Base-by-base conservation (phyloP, 2,888 invertebrate species). In the Heliconius hortense region DNA sequence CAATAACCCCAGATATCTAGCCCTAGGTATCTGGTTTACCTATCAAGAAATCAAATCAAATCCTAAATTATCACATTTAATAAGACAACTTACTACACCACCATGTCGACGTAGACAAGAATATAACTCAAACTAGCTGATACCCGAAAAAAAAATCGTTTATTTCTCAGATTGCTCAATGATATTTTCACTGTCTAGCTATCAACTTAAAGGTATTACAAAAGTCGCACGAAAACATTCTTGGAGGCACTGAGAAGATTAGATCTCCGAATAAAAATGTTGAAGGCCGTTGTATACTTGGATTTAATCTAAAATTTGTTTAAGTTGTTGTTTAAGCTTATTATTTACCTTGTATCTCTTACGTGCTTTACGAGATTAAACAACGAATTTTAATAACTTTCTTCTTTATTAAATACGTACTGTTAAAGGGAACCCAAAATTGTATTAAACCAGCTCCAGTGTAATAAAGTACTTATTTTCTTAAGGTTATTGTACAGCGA, bases 291-390 rank as follows among this genome's bases (percentile, higher is more conserved):
- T 73, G 76, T 80, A 79, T 78, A 77, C 77, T 77, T 63, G 73
- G 84, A 85, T 85, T 85, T 83, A 86, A 86, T 86, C 83, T 78
- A 66, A 78, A 80, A 78, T 81, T 80, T 80, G 80, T 80, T 80
- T 77, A 74, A 75, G 31, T 39, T 35, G 80, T 80, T 80, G 80
- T 80, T 80, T 77, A 74, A 75, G 31, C 53, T 35, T 69, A 75
- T 77, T 77, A 72, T 78, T 73, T 63, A 78, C 79, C 72, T 79
- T 70, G 62, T 73, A 76, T 80, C 75, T 77, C 28, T 73, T 78
- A 72, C 76, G 76, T 75, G 72, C 74, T 73, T 72, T 76, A 68
- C 68, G 72, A 77, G 48, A 76, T 76, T 73, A 75, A 75, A 74
- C 67, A 74, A 73, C 15, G 67, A 71, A 69, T 77, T 71, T 79